Conservation (phyloP, 2,113 vertebrate genomes). For the Martes martes region DNA sequence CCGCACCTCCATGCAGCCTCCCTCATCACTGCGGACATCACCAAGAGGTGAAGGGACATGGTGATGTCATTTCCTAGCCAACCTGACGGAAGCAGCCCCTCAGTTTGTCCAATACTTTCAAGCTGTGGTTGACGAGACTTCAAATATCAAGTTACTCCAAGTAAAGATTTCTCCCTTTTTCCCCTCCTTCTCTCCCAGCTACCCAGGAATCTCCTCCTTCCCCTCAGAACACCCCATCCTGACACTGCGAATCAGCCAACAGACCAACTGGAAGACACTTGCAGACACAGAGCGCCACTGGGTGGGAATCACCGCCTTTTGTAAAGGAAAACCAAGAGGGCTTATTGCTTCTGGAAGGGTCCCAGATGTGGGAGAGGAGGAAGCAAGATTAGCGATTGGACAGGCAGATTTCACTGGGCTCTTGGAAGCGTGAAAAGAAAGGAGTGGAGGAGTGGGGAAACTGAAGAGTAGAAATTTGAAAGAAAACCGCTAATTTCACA, state of each 20-base stretch:
- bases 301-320: neutral
- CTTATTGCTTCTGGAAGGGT: neutral
- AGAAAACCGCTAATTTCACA: neutral
- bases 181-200: neutral
- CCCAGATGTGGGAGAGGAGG: neutral
- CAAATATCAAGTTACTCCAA: neutral
- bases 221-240: neutral
- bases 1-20: neutral
- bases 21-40: neutral
- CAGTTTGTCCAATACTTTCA: neutral
- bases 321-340: neutral
- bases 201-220: neutral
- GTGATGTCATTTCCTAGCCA: slow-evolving; percentile 1
- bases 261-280: neutral
- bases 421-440: neutral
- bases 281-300: neutral
- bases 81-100: neutral
- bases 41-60: neutral
- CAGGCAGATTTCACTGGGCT: neutral
- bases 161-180: neutral
- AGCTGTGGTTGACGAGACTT: neutral
- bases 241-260: neutral
- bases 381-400: neutral
- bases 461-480: neutral
- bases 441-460: neutral